Base-by-base conservation (phyloP, 2,797 vertebrate species). In the Gallirallus australis region DNA sequence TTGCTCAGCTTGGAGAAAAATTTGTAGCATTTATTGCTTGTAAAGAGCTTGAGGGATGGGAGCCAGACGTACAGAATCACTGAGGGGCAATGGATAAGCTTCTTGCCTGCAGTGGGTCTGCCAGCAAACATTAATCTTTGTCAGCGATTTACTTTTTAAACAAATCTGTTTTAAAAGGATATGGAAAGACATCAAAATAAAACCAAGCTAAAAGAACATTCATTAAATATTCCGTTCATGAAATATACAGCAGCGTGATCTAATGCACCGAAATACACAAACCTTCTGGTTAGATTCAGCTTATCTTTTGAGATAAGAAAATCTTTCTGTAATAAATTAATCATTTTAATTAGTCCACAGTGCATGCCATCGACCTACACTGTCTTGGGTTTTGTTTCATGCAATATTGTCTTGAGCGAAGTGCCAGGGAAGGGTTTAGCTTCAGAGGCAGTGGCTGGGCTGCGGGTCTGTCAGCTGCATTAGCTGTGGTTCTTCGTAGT, bases 221-320 rank as follows among this genome's bases (percentile, higher is more conserved):
- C 70, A 83, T 94, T 94, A 94, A 94, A 78, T 94, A 93, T 95
- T 93, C 70, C 1, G 5, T 66, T 96, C 69, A 80, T 95, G 31
- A 95, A 95, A 95, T 93, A 95, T 75, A 86, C 86, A 89, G 61
- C 85, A 94, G 70, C 31, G n/a, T 84, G 63, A 89, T 93, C 93
- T 92, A 85, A 91, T 90, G 68, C 72, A 70, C 65, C 18, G 93
- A 91, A 86, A 90, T 78, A 89, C 50, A 60, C 40, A 79, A 59
- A 93, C 85, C 82, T 78, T 85, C 84, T 93, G 78, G 82, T 90
- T 95, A 93, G 65, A 71, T 79, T 69, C 57, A 35, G 35, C 76
- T 86, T 82, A 71, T 89, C 52, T 82, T 87, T 68, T 50, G 68
- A 82, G 53, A 81, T n/a, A 31, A 93, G 31, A 82, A 88, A 87